These are phyloP conservation scores for Recurvirostra avosetta DNA, from an alignment of 2,113 vertebrate species.

Conservation along the genomic window DNA sequence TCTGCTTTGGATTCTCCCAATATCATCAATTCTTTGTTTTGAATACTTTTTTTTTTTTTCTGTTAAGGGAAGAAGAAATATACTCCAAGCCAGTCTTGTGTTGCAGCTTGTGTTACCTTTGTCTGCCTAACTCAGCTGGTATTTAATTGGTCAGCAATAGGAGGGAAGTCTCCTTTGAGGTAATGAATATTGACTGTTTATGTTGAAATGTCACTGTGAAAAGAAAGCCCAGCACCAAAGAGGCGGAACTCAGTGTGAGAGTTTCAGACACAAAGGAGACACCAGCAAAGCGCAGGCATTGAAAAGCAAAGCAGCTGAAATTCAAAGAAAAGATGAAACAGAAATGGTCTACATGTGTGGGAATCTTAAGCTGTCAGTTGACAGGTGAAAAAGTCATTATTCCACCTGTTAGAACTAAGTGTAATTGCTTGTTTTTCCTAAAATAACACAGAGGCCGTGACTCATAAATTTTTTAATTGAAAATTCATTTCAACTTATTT, in stretches of 20 bases:
- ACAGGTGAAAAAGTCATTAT: conserved; percentile 77
- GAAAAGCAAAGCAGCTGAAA: conserved; percentile 78
- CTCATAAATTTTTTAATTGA: conserved; percentile 55
- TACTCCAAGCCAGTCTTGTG: conserved; percentile 50
- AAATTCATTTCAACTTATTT: conserved; percentile 24
- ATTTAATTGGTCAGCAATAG: conserved; percentile 94
- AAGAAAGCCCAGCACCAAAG: conserved; percentile 85
- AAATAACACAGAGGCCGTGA: conserved; percentile 2
- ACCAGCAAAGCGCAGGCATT: conserved; percentile 80
- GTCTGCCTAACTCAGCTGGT: conserved; percentile 87
- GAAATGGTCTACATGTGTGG: conserved; percentile 77
- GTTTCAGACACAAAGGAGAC: conserved; percentile 86
- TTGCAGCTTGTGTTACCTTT: conserved; percentile 72
- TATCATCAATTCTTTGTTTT: conserved; percentile 61
- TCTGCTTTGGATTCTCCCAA: conserved; percentile 8
- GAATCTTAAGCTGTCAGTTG: conserved; percentile 76
- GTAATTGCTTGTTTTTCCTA: conserved; percentile 64
- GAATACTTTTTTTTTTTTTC: conserved; percentile 43
- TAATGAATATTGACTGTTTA: conserved; percentile 94
- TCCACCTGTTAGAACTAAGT: conserved; percentile 70
- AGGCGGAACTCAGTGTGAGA: conserved; percentile 86
- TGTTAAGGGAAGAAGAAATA: conserved; percentile 47
- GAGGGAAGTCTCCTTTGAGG: conserved; percentile 90
- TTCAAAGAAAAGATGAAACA: conserved; percentile 76
- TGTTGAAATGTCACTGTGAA: conserved; percentile 92